Evolutionary conservation across 2,797 vertebrate genomes (phyloP), one percentile per base, ranked within the genome.

Genomic region (Tokudaia tokunoshimensis): DNA sequence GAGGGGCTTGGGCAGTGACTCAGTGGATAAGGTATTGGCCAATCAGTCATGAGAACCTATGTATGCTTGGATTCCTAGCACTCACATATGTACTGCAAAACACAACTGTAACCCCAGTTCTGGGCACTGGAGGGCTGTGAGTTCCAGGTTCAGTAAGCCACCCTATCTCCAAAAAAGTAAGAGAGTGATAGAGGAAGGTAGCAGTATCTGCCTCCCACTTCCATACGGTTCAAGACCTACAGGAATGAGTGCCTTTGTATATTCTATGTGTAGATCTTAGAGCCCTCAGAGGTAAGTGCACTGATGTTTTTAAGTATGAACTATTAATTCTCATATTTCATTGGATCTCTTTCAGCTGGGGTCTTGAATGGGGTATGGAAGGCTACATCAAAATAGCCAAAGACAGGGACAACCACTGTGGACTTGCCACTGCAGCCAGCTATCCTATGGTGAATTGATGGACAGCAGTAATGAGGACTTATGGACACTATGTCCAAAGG

Each of bases 331-430:
- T 85, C 47, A 76, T 72, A 2, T 92, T 34, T 67, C 34, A 24
- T 97, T 88, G 47, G 92, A 94, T 50, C 94, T 52, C 94, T 98
- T 97, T 81, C 99, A 99, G 99, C 98, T 99, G 99, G 99, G 98
- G 99, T 97, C 97, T 98, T 31, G 99, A 97, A 2, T 99, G 99
- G 99, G 99, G 99, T 4, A 89, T 99, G 94, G 97, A 99, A 89
- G 99, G 99, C 93, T 99, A 99, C 86, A 98, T 99, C 98, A 98
- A 98, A 94, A 99, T 99, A 99, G 99, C 99, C 50, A 99, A 99
- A 98, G 99, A 99, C 98, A 94, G 94, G 63, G 98, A 99, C 95
- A 99, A 99, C 98, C 99, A 99, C 98, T 99, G 99, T 96, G 99
- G 99, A 12, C 99, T 99, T 44, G 99, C 99, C 4, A 99, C 99